These are phyloP conservation scores for Corythaeola cristata DNA, from an alignment of 2,113 vertebrate genomes.

Conservation along the genomic window DNA sequence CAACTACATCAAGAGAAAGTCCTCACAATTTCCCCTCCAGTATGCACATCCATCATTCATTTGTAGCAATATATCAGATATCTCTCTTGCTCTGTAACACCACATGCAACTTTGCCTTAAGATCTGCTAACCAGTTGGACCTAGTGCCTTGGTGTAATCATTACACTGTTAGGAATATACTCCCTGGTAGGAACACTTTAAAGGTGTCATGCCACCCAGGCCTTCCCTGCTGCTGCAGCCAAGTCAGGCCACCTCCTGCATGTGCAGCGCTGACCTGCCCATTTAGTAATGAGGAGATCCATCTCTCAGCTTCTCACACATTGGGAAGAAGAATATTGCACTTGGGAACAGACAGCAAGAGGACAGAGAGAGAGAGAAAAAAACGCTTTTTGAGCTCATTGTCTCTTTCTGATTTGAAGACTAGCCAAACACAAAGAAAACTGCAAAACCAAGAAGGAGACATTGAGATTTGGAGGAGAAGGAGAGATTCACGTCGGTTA, in stretches of 20 bases:
- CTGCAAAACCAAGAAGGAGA: not conserved
- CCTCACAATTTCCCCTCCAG: not conserved
- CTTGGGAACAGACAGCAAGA: fast-evolving
- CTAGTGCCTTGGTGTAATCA: not conserved
- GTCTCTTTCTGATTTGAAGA: not conserved
- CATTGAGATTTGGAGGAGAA: not conserved
- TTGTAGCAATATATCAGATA: not conserved
- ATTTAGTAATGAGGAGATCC: not conserved
- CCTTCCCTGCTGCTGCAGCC: not conserved
- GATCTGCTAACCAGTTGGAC: not conserved
- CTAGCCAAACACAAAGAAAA: not conserved
- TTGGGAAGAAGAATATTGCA: not conserved
- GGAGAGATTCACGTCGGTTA: not conserved
- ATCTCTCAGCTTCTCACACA: not conserved
- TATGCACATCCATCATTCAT: not conserved
- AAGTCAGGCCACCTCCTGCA: not conserved
- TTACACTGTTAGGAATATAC: not conserved
- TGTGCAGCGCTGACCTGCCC: not conserved
- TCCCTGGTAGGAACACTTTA: not conserved
- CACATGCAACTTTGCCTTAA: not conserved
- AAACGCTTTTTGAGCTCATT: not conserved
- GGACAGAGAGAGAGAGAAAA: not conserved
- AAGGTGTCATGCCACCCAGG: not conserved
- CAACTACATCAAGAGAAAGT: not conserved
- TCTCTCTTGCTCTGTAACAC: not conserved